A percentile compares a stretch with the other conserved stretches of the same genome.
Conservation (phyloP, 2,797 vertebrate genomes). For the Balearica regulorum region DNA sequence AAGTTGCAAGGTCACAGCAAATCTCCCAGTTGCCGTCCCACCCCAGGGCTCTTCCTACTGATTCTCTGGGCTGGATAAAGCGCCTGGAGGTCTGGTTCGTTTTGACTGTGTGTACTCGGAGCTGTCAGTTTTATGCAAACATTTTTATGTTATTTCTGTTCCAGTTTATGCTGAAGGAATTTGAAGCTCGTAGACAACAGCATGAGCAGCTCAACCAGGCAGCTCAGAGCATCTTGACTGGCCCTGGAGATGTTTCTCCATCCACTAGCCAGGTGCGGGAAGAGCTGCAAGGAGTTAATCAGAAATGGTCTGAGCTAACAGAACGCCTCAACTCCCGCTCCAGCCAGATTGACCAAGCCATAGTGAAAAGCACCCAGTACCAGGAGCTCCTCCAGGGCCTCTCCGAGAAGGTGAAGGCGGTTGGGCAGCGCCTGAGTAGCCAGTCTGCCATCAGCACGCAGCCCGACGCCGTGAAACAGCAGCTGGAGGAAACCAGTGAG, state of each 20-base stretch:
- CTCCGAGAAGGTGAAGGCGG: slow-evolving; percentile 82
- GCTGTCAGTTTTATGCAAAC: slow-evolving; percentile 68
- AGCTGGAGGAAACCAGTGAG: slow-evolving; percentile 93
- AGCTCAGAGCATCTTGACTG: slow-evolving; percentile 86
- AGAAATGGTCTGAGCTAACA: slow-evolving; percentile 89
- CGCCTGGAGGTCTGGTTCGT: slow-evolving; percentile 57
- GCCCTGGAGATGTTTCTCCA: slow-evolving; percentile 79
- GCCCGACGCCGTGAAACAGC: slow-evolving; percentile 88
- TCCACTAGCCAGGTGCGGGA: slow-evolving; percentile 81
- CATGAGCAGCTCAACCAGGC: slow-evolving; percentile 92
- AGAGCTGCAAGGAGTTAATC: slow-evolving; percentile 85
- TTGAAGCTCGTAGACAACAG: slow-evolving; percentile 90
- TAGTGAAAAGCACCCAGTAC: slow-evolving; percentile 89
- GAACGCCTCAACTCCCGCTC: slow-evolving; percentile 85
- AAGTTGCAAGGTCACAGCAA: neutral
- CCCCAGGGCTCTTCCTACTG: slow-evolving; percentile 24
- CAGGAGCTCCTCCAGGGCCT: slow-evolving; percentile 86
- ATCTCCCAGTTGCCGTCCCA: neutral
- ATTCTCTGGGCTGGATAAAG: neutral
- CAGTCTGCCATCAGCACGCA: slow-evolving; percentile 89
- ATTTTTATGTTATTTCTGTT: slow-evolving; percentile 68
- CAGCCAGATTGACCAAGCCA: slow-evolving; percentile 88
- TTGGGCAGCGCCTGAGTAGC: slow-evolving; percentile 82
- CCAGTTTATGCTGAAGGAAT: slow-evolving; percentile 98
- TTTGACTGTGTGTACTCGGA: slow-evolving; percentile 63